These are phyloP conservation scores for Cyrtorhinus lividipennis DNA, from an alignment of 1,140 invertebrate species.

Conservation along the genomic window DNA sequence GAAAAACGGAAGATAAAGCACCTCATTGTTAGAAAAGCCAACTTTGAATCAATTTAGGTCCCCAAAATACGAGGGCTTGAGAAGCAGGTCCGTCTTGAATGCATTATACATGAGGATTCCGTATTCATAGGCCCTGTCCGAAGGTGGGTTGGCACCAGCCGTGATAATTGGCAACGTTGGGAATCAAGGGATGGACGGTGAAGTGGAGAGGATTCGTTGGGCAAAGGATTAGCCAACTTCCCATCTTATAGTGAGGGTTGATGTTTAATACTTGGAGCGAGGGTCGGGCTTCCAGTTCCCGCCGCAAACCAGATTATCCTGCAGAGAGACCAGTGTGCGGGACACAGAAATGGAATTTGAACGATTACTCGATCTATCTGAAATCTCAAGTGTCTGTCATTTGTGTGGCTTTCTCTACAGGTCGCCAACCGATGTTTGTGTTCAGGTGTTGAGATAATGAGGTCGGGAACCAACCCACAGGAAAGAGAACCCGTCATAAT, in stretches of 20 bases:
- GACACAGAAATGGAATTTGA: too few species aligned
- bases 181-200: background rate
- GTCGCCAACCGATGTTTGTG: too few species aligned
- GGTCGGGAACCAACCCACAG: too few species aligned
- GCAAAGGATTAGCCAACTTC: background rate
- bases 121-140: conserved; percentile 4
- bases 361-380: too few species aligned
- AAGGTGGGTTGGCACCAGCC: background rate
- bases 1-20: too few species aligned
- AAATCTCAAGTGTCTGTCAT: too few species aligned
- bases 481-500: too few species aligned
- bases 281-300: background rate
- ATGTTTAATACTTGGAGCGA: background rate
- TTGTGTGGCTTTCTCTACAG: too few species aligned
- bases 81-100: conserved; percentile 5
- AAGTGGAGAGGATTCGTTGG: background rate
- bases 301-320: background rate
- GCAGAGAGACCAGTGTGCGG: too few species aligned
- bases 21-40: background rate
- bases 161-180: background rate
- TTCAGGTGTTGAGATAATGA: too few species aligned
- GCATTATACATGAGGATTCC: conserved; percentile 6
- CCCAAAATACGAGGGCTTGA: background rate
- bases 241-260: background rate
- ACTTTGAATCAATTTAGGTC: background rate